These are phyloP conservation scores for Tragopan temminckii DNA, from an alignment of 2,797 vertebrate species.

Conservation along the genomic window DNA sequence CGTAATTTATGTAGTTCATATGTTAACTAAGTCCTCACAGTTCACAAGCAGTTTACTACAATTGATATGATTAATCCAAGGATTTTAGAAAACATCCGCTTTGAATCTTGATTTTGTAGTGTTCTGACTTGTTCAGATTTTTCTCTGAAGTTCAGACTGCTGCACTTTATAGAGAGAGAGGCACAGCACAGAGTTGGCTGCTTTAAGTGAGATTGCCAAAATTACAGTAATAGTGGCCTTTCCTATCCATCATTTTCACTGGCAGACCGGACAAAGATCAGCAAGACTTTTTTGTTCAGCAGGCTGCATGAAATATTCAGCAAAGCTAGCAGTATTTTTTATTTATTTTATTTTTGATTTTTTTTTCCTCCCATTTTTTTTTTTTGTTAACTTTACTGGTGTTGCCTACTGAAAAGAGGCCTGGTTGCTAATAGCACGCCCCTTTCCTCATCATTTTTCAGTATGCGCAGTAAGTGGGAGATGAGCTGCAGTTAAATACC, in stretches of 20 bases:
- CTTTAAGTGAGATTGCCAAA: background rate
- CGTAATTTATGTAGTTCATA: background rate
- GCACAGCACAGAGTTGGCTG: background rate
- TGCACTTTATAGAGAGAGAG: background rate
- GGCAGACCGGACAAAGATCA: background rate
- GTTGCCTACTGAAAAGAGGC: background rate
- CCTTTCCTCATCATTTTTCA: background rate
- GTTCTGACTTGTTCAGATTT: background rate
- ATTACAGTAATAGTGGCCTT: background rate
- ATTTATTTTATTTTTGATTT: background rate
- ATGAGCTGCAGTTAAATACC: background rate
- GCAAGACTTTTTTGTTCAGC: background rate
- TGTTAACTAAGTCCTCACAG: background rate
- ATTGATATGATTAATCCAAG: background rate
- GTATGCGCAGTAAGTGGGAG: background rate
- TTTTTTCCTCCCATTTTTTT: accelerated
- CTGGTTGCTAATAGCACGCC: background rate
- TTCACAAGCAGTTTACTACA: background rate
- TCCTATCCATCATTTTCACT: background rate
- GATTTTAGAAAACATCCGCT: background rate
- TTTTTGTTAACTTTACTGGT: background rate
- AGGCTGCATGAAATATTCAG: background rate
- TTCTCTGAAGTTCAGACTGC: background rate
- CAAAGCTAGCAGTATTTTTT: background rate
- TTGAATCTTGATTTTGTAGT: background rate